Conservation (phyloP, 2,113 vertebrate genomes). For the Sardina pilchardus region DNA sequence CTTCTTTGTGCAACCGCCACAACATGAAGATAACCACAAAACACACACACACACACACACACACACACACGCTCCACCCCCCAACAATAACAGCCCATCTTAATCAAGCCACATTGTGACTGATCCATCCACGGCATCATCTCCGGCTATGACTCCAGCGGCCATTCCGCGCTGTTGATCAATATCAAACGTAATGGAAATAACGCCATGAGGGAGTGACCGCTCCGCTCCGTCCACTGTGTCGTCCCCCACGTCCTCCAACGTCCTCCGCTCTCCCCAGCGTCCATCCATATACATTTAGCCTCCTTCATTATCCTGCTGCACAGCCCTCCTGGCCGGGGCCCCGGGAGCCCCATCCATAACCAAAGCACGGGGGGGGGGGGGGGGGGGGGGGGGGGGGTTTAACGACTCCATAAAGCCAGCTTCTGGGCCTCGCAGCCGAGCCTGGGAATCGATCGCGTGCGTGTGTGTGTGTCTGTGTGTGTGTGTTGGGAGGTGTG, state of each 20-base stretch:
- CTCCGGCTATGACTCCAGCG: conserved; percentile 52
- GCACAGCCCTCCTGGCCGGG: conserved; percentile 40
- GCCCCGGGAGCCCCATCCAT: conserved; percentile 62
- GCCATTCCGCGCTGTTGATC: conserved; percentile 56
- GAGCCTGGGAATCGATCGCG: conserved; percentile 59
- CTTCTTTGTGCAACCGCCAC: not conserved
- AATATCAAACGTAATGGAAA: conserved; percentile 63
- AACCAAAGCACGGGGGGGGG: conserved; percentile 57
- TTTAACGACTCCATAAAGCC: conserved; percentile 69
- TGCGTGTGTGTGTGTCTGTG: conserved; percentile 28
- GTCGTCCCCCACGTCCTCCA: not conserved
- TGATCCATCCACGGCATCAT: not conserved
- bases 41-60: not conserved
- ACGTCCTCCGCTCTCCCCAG: not conserved
- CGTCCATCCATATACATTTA: not conserved
- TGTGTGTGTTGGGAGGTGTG: too few relatives aligned
- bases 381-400: too few relatives aligned
- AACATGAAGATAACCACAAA: not conserved
- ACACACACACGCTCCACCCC: not conserved
- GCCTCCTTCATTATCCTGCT: conserved; percentile 50
- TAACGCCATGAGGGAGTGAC: conserved; percentile 55
- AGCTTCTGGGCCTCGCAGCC: conserved; percentile 51
- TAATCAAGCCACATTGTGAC: not conserved
- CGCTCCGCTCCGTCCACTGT: not conserved
- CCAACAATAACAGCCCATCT: not conserved